These are phyloP conservation scores for Jaculus jaculus DNA, from an alignment of 2,113 vertebrate genomes.

Conservation along the genomic window DNA sequence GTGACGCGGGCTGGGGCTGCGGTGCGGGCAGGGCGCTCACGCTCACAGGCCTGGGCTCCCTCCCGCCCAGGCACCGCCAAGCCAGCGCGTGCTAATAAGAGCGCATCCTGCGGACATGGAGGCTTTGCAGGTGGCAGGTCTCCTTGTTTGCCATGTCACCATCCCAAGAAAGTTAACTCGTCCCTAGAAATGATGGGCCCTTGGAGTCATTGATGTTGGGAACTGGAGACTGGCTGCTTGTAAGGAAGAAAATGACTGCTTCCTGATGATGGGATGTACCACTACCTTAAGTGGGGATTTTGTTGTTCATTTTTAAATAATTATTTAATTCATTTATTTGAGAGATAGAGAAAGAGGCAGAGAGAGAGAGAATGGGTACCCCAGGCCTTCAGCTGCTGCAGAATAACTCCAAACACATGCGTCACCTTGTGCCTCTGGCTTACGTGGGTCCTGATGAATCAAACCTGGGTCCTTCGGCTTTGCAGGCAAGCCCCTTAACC, in stretches of 20 bases:
- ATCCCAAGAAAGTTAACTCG: background rate
- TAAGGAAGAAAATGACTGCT: background rate
- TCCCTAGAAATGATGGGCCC: background rate
- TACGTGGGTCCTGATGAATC: too few species aligned
- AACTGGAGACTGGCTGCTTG: background rate
- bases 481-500: too few species aligned
- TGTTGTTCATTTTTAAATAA: too few species aligned
- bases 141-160: background rate
- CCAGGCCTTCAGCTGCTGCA: too few species aligned
- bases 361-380: too few species aligned
- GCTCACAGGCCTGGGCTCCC: background rate
- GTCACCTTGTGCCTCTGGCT: too few species aligned
- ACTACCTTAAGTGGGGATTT: background rate
- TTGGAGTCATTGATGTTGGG: background rate
- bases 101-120: background rate
- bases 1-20: constrained; percentile 73
- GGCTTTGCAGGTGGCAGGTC: background rate
- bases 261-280: background rate
- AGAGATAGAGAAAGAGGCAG: too few species aligned
- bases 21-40: too few species aligned
- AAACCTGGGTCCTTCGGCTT: too few species aligned
- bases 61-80: background rate
- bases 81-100: background rate
- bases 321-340: too few species aligned
- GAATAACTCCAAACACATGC: too few species aligned